phyloP scores from a whole-genome alignment of 2,888 invertebrate species.

The Tiliacea citrago region DNA sequence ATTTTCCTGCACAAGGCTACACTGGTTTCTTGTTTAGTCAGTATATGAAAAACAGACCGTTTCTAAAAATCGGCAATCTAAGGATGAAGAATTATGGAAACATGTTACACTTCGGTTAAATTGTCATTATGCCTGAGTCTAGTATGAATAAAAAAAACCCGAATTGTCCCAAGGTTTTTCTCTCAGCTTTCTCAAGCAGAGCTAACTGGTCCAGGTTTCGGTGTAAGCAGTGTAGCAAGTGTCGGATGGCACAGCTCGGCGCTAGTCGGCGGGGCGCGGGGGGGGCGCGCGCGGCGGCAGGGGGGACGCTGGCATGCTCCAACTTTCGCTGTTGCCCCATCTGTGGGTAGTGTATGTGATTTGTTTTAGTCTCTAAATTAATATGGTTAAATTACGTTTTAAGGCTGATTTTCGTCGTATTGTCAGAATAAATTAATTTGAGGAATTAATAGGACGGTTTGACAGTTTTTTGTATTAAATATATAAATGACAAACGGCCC shows the following conservation, averaged over 20 bases:
- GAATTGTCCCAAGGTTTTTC: not conserved
- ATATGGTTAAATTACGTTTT: not conserved
- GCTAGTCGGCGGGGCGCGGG: constrained; percentile 86
- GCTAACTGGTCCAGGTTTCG: constrained; percentile 29
- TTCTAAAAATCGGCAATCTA: not conserved
- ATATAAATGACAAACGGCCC: too few species aligned
- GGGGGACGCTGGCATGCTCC: constrained; percentile 89
- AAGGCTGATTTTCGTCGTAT: too few species aligned
- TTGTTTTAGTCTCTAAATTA: not conserved
- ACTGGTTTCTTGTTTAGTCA: not conserved
- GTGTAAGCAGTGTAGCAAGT: constrained; percentile 33
- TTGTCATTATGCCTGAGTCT: not conserved
- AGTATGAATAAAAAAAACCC: not conserved
- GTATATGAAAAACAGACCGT: not conserved
- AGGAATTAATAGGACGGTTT: not conserved
- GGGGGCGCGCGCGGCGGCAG: constrained; percentile 88
- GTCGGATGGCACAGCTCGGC: constrained; percentile 42
- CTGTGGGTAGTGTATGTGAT: constrained; percentile 61
- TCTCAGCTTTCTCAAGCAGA: constrained; percentile 2
- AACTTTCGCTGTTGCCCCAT: constrained; percentile 87
- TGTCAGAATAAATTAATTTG: not conserved
- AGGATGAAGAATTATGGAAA: not conserved
- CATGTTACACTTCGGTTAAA: not conserved
- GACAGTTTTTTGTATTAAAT: not conserved
- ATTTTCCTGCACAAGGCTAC: constrained; percentile 2